phyloP scores from a whole-genome alignment of 2,797 vertebrate species.

The Sebastes jordani region DNA sequence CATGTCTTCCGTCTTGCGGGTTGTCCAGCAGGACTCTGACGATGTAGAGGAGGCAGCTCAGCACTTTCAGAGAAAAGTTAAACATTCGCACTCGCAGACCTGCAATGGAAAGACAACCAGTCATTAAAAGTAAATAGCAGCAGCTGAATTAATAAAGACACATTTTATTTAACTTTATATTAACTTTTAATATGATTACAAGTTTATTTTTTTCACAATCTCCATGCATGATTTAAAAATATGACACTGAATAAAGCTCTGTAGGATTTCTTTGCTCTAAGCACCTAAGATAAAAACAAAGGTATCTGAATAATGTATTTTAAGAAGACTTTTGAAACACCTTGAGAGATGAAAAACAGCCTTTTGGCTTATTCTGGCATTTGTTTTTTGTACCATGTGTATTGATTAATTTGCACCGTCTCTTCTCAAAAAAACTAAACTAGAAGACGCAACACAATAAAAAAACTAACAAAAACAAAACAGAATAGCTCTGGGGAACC shows the following conservation, averaged over 20 bases:
- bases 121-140: background rate
- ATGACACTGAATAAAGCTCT: background rate
- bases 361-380: background rate
- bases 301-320: background rate
- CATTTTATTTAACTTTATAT: background rate
- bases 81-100: constrained; percentile 89
- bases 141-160: background rate
- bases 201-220: background rate
- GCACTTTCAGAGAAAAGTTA: constrained; percentile 88
- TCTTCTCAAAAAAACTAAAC: background rate
- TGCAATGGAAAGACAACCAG: constrained; percentile 52
- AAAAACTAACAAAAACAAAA: background rate
- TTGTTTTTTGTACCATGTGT: background rate
- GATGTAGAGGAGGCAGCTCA: constrained; percentile 89
- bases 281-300: background rate
- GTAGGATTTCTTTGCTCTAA: background rate
- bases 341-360: no score
- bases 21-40: constrained; percentile 87
- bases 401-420: background rate
- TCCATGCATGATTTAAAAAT: background rate
- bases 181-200: background rate
- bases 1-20: constrained; percentile 77
- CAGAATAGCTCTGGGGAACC: background rate
- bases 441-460: background rate
- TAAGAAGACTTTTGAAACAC: no score